phyloP scores from a whole-genome alignment of 2,888 invertebrate species.

The Eudasyphora cyanicolor region DNA sequence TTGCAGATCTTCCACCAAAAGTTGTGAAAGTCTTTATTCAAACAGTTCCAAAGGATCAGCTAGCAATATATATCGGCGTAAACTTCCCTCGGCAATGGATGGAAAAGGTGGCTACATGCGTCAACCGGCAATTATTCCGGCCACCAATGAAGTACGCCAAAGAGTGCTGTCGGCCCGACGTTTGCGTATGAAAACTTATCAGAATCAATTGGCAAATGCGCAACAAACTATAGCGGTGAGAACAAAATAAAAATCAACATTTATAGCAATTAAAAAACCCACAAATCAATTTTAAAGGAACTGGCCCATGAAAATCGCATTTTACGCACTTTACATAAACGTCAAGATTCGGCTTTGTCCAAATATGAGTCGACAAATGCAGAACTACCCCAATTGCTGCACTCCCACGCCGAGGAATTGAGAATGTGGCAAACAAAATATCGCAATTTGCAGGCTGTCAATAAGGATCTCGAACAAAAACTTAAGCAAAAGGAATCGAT shows the following conservation, averaged over 20 bases:
- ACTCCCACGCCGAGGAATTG: conserved; percentile 89
- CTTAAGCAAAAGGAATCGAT: conserved; percentile 87
- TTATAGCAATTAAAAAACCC: not conserved
- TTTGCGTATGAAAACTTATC: conserved; percentile 87
- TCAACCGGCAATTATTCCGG: conserved; percentile 72
- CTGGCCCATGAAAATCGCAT: conserved; percentile 87
- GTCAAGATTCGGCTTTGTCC: conserved; percentile 88
- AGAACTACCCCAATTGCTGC: conserved; percentile 86
- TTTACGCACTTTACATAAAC: conserved; percentile 87
- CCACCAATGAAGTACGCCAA: conserved; percentile 81
- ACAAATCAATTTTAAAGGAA: conserved; percentile 81
- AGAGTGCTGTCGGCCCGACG: conserved; percentile 89
- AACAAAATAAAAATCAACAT: conserved; percentile 52
- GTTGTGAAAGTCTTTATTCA: conserved; percentile 80
- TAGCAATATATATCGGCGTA: conserved; percentile 73
- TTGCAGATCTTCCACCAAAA: conserved; percentile 77
- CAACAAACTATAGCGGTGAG: conserved; percentile 88
- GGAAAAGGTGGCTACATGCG: conserved; percentile 66
- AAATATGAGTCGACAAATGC: conserved; percentile 89
- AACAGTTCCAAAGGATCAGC: conserved; percentile 78
- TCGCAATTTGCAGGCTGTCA: conserved; percentile 84
- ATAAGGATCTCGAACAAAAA: conserved; percentile 84
- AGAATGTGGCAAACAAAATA: conserved; percentile 86
- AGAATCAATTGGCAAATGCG: conserved; percentile 90
- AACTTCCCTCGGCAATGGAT: conserved; percentile 61